Evolutionary conservation across 2,888 invertebrate genomes (phyloP), one percentile per base, ranked within the genome.

Genomic region (Dendrolimus pini): DNA sequence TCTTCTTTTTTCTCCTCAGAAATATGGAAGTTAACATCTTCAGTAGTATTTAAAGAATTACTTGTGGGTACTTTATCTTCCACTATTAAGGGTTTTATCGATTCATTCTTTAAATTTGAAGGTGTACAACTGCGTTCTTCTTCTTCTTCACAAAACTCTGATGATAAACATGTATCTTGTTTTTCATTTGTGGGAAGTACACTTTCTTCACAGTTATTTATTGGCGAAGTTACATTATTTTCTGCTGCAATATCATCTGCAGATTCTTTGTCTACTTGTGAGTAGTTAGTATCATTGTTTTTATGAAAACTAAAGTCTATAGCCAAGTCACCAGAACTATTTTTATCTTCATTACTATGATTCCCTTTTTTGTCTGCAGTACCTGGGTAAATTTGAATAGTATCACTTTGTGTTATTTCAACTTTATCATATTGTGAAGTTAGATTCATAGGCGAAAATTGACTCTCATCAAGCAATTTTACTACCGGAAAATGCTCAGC

Each of bases 291-390:
- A 52, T 56, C 58, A 52, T 54, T 47, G 58, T 62, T 68, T 74
- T 78, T 83, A 62, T 73, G 80, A 56, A 84, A 66, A 68, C 85
- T 85, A 62, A 85, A 86, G 63, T 87, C 86, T 57, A 87, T 75
- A 30, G 85, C 85, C 54, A 69, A 74, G 52, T 80, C 79, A 57
- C 62, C 61, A 61, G 64, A 55, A 30, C 59, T 55, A 41, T 67
- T 56, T 18, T 58, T 60, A 56, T 62, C 59, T 57, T 61, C 58
- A 53, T 60, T 53, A 47, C 52, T 42, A 13, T 59, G 55, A 54
- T 61, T 47, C 14, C 60, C 57, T 55, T 60, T 54, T 59, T 54
- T 62, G 14, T 60, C 41, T 41, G 56, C 53, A 56, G 55, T 55
- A 14, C 41, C 47, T 55, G 56, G 18, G 41, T 55, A 2, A 47